Evolutionary conservation across 2,888 invertebrate species (phyloP), one percentile per base, ranked within the genome.

Genomic region (Andrena marginata): DNA sequence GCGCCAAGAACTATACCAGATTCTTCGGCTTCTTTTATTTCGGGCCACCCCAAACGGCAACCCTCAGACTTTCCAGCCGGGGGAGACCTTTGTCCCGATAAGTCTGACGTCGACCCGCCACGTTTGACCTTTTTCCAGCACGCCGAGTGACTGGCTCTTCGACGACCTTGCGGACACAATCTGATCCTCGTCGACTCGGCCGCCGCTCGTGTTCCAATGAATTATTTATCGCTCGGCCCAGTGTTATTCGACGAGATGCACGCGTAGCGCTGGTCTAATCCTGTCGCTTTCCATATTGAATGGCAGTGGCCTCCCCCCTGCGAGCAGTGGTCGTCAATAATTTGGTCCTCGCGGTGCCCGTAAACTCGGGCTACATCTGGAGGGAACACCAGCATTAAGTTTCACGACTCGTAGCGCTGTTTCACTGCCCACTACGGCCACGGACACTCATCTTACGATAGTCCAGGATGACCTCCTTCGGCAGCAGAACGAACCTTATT

Each of bases 1-100:
- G 80, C 89, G 56, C 86, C 26, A 84, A 90, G 91, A 91, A 91
- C 89, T 88, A 88, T 91, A 90, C 87, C 86, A 88, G 85, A 91
- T 87, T 87, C 85, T 59, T 69, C 60, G 74, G 87, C 85, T 89
- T 89, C 89, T 91, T 90, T 91, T 90, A 87, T 91, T 87, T 84
- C 23, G 68, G 49, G n/a, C 67, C 74, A 71, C 76, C 68, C 71
- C 16, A 78, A 84, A 74, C 75, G 63, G 56, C 70, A 67, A 64
- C 84, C 86, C 67, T 77, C 48, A 84, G 74, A 85, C 77, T 81
- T 81, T 82, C 71, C 35, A 86, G 81, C 26, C 75, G 84, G 74
- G 74, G 42, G 42, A 42, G 73, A 89, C 83, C 85, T 91, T 90
- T 91, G 87, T 91, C 87, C 88, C 82, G 80, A 82, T 84, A 85